A percentile compares a stretch with the other conserved stretches of the same genome.
Conservation (phyloP, 2,113 vertebrate genomes). For the Murina feae region DNA sequence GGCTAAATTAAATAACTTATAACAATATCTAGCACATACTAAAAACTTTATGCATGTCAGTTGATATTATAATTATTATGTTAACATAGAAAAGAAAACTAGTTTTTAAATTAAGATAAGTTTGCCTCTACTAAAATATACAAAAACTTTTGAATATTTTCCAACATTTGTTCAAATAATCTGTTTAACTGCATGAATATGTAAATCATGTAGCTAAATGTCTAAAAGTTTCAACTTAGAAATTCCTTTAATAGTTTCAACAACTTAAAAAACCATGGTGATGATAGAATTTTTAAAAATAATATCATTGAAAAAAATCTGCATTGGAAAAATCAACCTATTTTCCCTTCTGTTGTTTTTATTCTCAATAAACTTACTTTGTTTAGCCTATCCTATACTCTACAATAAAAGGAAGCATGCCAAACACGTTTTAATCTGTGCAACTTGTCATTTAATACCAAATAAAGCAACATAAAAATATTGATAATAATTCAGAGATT, state of each 20-base stretch:
- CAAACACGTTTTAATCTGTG: neutral
- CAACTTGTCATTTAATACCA: neutral
- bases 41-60: neutral
- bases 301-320: neutral
- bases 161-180: neutral
- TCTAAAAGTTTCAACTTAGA: neutral
- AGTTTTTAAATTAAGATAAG: conserved; percentile 2
- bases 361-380: neutral
- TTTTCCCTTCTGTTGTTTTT: conserved; percentile 12
- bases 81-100: neutral
- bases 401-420: neutral
- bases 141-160: neutral
- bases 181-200: neutral
- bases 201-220: neutral
- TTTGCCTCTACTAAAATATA: neutral
- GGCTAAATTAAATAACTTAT: neutral
- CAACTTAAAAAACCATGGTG: neutral
- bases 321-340: conserved; percentile 22
- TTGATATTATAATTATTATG: neutral
- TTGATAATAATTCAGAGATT: neutral
- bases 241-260: neutral
- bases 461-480: neutral
- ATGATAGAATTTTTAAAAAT: neutral
- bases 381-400: neutral
- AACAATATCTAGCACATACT: neutral